Base-by-base conservation (phyloP, 2,888 invertebrate species). In the Melipona beecheii region DNA sequence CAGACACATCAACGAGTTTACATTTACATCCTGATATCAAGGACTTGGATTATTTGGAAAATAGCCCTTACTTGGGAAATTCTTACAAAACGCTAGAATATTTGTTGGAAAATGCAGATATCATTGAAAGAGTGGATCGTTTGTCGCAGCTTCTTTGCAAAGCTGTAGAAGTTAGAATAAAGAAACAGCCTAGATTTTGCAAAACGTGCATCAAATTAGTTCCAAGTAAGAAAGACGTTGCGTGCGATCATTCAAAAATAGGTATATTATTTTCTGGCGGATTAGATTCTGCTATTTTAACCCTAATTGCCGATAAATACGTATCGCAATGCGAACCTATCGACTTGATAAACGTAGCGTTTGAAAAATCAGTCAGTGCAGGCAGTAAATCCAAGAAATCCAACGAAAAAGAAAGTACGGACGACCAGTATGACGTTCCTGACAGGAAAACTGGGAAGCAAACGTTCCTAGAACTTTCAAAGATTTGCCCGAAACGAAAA, bases 211-310 rank as follows among this genome's bases (percentile, higher is more conserved):
- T 96, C 58, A 90, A 89, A 84, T 54, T 80, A 50, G 24, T 74
- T 65, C 64, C 90, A 49, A 77, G 64, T 0, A 78, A 77, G 11
- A 72, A 86, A 89, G 91, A 75, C 64, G 77, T 88, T 21, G 56
- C 70, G 19, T 95, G 95, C 84, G 82, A 85, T 68, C 95, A 95
- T 90, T 88, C 95, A 11, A 96, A 97, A 92, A 95, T 98, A 54
- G 98, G 97, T 65, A 95, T 99, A 78, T 95, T 99, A 87, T 99
- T 99, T 95, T 99, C 99, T 85, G 99, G 99, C 62, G 99, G 99
- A 24, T 95, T 99, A 60, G 99, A 99, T 95, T 99, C 99, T 82
- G 97, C 98, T n/a, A 96, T 99, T 89, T 94, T 99, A 87, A 97
- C 99, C 50, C 95, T 97, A 69, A 92, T 99, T 69, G 97, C 97